Conservation (phyloP, 2,888 invertebrate genomes). For the Carabus problematicus region DNA sequence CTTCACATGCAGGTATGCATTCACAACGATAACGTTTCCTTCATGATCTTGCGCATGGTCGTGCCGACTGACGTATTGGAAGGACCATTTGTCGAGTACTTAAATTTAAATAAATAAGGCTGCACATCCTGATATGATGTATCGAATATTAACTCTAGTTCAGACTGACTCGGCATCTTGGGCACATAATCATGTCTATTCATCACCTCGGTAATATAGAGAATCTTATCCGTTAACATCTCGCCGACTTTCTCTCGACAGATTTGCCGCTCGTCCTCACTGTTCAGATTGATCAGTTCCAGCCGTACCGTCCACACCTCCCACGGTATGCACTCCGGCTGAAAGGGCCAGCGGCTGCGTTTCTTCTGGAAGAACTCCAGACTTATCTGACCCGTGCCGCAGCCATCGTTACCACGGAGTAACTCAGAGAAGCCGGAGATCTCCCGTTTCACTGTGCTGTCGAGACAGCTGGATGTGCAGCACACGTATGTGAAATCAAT, state of each 20-base stretch:
- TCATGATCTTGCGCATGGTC: conserved; percentile 88
- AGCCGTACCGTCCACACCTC: conserved; percentile 97
- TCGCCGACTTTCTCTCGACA: conserved; percentile 89
- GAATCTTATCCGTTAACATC: conserved; percentile 88
- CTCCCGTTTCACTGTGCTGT: conserved; percentile 75
- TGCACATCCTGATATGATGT: conserved; percentile 92
- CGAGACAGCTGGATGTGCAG: conserved; percentile 83
- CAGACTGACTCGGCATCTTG: conserved; percentile 91
- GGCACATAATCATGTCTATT: conserved; percentile 96
- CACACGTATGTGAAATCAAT: conserved; percentile 98
- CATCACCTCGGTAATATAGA: conserved; percentile 94
- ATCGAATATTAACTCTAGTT: conserved; percentile 94
- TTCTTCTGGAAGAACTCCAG: conserved; percentile 95
- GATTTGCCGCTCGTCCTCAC: conserved; percentile 85
- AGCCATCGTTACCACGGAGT: conserved; percentile 74
- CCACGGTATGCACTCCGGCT: conserved; percentile 94
- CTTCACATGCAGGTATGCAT: conserved; percentile 46
- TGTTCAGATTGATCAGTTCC: conserved; percentile 84
- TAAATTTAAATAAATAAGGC: conserved; percentile 94
- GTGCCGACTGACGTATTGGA: conserved; percentile 83
- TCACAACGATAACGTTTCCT: conserved; percentile 84
- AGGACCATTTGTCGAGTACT: conserved; percentile 81
- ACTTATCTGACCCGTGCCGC: conserved; percentile 85
- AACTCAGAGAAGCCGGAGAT: conserved; percentile 81
- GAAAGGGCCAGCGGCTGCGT: conserved; percentile 88